Evolutionary conservation across 2,797 vertebrate species (phyloP).

Genomic region (Merluccius polli): DNA sequence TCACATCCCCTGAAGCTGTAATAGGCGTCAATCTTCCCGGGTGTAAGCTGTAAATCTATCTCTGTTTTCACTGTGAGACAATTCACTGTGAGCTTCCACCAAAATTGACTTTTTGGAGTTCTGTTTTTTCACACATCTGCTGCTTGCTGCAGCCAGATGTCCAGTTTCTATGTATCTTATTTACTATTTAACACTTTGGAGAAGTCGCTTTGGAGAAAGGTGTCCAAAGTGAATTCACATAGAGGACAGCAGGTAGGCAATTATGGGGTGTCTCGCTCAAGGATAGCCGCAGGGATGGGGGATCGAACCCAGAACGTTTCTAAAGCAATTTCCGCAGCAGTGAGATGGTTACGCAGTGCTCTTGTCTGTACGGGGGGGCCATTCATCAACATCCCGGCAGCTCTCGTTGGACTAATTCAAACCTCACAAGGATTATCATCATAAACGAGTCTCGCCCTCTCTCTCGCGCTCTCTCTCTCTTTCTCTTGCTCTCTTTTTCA

Average conservation of each 20-base stretch:
- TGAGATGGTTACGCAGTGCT: not conserved
- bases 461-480: not conserved
- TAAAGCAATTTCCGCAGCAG: not conserved
- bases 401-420: constrained; percentile 46
- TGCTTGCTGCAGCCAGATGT: not conserved
- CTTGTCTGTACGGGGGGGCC: not conserved
- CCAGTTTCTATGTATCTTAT: not conserved
- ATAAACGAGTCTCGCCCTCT: constrained; percentile 19
- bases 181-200: not conserved
- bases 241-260: not conserved
- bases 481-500: constrained; percentile 11
- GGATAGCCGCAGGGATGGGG: not conserved
- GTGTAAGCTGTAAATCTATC: constrained; percentile 46
- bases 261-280: not conserved
- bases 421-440: constrained; percentile 48
- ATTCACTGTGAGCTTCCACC: not conserved
- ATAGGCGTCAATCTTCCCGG: constrained; percentile 43
- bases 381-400: not conserved
- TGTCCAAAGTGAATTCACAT: not conserved
- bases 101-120: not conserved
- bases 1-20: constrained; percentile 5
- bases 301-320: not conserved
- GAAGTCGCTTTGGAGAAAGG: not conserved
- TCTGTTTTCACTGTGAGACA: constrained; percentile 4
- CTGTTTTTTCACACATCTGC: not conserved